A percentile compares a stretch with the other conserved stretches of the same genome.
Conservation (phyloP, 2,113 vertebrate species). For the Cacatua alba region DNA sequence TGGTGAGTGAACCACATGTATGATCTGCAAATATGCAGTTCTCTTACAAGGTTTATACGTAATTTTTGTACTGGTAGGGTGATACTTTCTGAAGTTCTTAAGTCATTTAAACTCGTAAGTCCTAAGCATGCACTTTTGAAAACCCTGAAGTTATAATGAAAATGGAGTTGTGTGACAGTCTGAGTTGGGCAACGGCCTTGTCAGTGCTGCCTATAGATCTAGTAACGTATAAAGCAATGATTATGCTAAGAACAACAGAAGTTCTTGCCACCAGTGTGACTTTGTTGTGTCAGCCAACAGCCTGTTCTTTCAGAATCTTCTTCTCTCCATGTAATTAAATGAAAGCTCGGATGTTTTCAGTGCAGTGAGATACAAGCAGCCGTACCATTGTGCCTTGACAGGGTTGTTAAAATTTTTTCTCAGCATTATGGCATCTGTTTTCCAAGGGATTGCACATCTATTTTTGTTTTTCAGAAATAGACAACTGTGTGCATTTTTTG, state of each 20-base stretch:
- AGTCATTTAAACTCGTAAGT: neutral
- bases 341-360: neutral
- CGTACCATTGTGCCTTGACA: neutral
- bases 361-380: neutral
- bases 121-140: neutral
- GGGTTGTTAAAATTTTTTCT: neutral
- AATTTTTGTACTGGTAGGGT: neutral
- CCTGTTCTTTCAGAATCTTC: neutral
- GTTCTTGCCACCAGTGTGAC: neutral
- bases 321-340: neutral
- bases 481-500: neutral
- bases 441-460: neutral
- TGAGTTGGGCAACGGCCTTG: neutral
- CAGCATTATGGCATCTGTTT: neutral
- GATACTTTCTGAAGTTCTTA: neutral
- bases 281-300: neutral
- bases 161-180: neutral
- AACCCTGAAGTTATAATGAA: neutral
- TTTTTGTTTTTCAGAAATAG: neutral
- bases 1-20: neutral
- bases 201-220: neutral
- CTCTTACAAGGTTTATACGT: neutral
- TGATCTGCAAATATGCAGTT: neutral
- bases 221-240: neutral
- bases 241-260: neutral